phyloP scores from a whole-genome alignment of 2,797 vertebrate species.

The Rhodeus uyekii region DNA sequence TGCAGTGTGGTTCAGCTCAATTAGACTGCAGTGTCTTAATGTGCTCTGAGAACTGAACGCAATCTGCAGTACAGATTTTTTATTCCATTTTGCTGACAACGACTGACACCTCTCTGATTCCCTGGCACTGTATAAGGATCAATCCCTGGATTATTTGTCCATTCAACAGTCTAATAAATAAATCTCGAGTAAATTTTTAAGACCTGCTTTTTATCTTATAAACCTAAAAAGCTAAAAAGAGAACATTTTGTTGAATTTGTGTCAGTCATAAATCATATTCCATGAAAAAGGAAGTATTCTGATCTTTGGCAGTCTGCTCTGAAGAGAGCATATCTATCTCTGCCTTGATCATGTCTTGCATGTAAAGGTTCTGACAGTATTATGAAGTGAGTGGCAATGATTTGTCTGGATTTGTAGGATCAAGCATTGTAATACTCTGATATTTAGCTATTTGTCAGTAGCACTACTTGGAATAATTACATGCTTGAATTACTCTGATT shows the following conservation, averaged over 20 bases:
- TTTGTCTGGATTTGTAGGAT: constrained; percentile 19
- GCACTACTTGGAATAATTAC: constrained; percentile 1
- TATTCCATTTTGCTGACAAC: neutral
- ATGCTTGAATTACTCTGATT: neutral
- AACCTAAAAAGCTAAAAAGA: too few species aligned
- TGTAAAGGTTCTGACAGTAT: neutral
- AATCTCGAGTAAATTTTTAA: too few species aligned
- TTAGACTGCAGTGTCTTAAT: constrained; percentile 22
- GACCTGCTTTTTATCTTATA: too few species aligned
- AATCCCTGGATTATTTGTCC: neutral
- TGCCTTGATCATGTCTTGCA: neutral
- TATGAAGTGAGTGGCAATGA: neutral
- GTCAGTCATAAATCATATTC: neutral
- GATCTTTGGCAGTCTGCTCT: neutral
- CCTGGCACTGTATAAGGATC: neutral
- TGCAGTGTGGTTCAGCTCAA: neutral
- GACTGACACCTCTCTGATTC: neutral
- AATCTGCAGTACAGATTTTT: neutral
- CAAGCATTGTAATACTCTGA: neutral
- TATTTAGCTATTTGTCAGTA: neutral
- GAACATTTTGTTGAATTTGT: neutral
- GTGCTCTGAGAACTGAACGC: neutral
- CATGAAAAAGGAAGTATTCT: neutral
- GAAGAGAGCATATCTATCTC: neutral
- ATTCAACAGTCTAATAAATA: too few species aligned